Evolutionary conservation across 2,888 invertebrate species (phyloP).

Genomic region (Meteorus cinctellus): DNA sequence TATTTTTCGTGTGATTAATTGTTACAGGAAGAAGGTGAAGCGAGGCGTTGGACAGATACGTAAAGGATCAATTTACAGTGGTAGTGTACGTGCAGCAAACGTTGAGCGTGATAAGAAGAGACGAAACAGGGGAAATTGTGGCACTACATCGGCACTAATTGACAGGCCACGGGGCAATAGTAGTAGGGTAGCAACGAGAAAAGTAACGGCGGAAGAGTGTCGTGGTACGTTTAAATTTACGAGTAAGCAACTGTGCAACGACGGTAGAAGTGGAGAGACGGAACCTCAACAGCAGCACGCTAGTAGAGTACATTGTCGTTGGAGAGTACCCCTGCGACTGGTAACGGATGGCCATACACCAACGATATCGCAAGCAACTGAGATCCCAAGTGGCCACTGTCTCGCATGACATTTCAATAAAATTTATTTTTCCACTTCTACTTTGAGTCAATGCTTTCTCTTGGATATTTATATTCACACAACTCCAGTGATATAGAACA

Average conservation of each 20-base stretch:
- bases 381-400: conserved; percentile 41
- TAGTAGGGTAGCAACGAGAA: conserved; percentile 35
- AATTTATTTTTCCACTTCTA: conserved; percentile 38
- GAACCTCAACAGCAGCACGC: background rate
- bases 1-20: conserved; percentile 20
- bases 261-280: conserved; percentile 2
- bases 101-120: conserved; percentile 35
- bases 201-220: conserved; percentile 38
- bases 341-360: conserved; percentile 43
- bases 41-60: conserved; percentile 20
- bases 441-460: conserved; percentile 33
- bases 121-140: conserved; percentile 56
- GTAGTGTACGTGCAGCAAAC: conserved; percentile 26
- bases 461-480: conserved; percentile 9
- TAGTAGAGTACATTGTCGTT: conserved; percentile 16
- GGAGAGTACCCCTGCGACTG: conserved; percentile 31
- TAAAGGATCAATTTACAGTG: conserved; percentile 31
- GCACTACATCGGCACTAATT: conserved; percentile 65
- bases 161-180: conserved; percentile 57
- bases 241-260: conserved; percentile 50
- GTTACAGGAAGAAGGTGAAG: conserved; percentile 37
- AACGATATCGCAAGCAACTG: conserved; percentile 42
- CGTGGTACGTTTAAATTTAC: conserved; percentile 56
- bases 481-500: background rate
- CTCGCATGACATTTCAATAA: conserved; percentile 44